Percentiles rank a stretch among this genome's conserved stretches.
Evolutionary conservation across 2,113 vertebrate genomes (phyloP).

Genomic region (Urocolius indicus): DNA sequence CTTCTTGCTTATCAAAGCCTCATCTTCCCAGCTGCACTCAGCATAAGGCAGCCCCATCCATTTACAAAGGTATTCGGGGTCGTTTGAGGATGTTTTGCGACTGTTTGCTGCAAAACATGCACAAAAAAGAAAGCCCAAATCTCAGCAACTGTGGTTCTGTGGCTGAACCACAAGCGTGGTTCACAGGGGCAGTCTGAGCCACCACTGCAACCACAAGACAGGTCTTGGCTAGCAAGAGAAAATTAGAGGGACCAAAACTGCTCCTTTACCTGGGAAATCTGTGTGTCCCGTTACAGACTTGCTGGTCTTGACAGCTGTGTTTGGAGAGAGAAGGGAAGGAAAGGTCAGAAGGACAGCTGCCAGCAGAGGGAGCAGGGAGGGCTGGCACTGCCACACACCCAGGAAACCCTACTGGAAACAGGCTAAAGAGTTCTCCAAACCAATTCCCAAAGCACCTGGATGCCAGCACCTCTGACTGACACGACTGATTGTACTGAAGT

Average conservation of each 20-base stretch:
- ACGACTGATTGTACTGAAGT: neutral
- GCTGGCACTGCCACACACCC: neutral
- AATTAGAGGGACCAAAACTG: neutral
- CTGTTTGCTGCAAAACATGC: constrained; percentile 83
- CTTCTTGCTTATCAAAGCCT: constrained; percentile 91
- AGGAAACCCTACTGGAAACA: neutral
- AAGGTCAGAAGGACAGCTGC: neutral
- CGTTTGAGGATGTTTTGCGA: constrained; percentile 88
- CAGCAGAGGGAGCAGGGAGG: constrained; percentile 32
- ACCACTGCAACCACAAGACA: neutral
- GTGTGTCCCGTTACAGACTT: constrained; percentile 85
- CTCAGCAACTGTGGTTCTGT: neutral
- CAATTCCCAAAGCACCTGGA: neutral
- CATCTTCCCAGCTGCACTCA: constrained; percentile 98
- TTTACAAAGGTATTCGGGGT: constrained; percentile 95
- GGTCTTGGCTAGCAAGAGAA: neutral
- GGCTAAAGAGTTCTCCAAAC: neutral
- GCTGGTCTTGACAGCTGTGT: constrained; percentile 89
- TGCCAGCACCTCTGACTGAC: neutral
- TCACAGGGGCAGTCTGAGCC: neutral
- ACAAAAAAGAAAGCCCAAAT: neutral
- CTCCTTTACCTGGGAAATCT: constrained; percentile 88
- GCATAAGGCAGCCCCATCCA: constrained; percentile 98
- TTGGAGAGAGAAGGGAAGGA: constrained; percentile 29
- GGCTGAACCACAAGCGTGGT: neutral